Conservation (phyloP, 2,797 vertebrate genomes). For the Peromyscus melanophrys region DNA sequence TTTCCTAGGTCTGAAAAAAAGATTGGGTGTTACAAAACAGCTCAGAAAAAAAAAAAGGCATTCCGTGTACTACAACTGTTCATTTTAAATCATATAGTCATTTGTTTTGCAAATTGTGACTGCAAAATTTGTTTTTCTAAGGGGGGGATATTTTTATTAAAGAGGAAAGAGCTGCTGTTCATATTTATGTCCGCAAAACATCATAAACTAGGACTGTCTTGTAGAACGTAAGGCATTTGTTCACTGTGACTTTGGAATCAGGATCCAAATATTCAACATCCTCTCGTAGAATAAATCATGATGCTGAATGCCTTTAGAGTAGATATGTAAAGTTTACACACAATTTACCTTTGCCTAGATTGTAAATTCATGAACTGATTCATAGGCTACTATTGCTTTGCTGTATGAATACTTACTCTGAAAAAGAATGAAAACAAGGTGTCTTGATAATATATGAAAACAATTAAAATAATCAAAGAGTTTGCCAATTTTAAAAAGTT, state of each 20-base stretch:
- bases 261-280: constrained; percentile 63
- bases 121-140: constrained; percentile 35
- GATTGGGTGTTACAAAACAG: neutral
- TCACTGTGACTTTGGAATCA: constrained; percentile 66
- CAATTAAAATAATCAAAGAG: neutral
- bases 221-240: constrained; percentile 4
- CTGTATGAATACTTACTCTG: neutral
- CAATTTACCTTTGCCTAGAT: neutral
- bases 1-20: neutral
- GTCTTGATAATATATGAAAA: constrained; percentile 24
- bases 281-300: constrained; percentile 71
- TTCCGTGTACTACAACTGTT: neutral
- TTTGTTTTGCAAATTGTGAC: constrained; percentile 58
- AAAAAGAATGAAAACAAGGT: neutral
- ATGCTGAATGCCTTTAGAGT: neutral
- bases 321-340: constrained; percentile 47
- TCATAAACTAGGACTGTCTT: constrained; percentile 63
- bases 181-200: constrained; percentile 70
- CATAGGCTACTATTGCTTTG: neutral
- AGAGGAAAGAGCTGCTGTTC: constrained; percentile 8
- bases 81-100: constrained; percentile 9
- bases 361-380: constrained; percentile 51
- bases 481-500: neutral
- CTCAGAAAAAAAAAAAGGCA: neutral
- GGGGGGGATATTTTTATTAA: constrained; percentile 1